A percentile compares a stretch with the other conserved stretches of the same genome.
phyloP scores from a whole-genome alignment of 2,888 invertebrate genomes.

The Acholoe squamosa region DNA sequence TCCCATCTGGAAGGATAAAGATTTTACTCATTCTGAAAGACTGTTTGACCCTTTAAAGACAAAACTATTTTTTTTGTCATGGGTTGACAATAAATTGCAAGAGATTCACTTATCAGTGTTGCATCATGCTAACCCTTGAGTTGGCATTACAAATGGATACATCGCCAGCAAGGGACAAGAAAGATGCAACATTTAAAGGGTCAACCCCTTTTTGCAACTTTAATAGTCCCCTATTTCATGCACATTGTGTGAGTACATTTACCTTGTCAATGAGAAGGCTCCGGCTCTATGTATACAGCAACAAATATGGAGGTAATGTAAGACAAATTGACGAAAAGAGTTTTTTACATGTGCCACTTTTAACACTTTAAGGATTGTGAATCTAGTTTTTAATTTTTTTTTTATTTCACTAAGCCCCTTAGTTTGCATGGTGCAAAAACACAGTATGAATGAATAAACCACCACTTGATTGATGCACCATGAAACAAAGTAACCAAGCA shows the following conservation, averaged over 20 bases:
- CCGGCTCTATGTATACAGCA: conserved; percentile 23
- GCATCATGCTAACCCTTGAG: neutral
- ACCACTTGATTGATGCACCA: no score
- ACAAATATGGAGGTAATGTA: conserved; percentile 8
- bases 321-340: neutral
- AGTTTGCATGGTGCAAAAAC: neutral
- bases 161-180: neutral
- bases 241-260: neutral
- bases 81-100: neutral
- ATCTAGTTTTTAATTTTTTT: neutral
- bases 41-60: no score
- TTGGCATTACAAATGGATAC: neutral
- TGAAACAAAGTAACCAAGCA: no score
- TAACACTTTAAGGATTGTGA: neutral
- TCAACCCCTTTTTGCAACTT: no score
- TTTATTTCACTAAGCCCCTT: neutral
- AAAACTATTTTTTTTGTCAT: neutral
- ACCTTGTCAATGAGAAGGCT: conserved; percentile 54
- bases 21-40: no score
- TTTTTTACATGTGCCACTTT: neutral
- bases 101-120: neutral
- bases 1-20: no score
- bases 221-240: no score
- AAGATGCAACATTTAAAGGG: no score
- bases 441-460: neutral